Percentiles rank a stretch among this genome's conserved stretches.
Evolutionary conservation across 2,797 vertebrate genomes (phyloP).

Genomic region (Takifugu ocellatus): DNA sequence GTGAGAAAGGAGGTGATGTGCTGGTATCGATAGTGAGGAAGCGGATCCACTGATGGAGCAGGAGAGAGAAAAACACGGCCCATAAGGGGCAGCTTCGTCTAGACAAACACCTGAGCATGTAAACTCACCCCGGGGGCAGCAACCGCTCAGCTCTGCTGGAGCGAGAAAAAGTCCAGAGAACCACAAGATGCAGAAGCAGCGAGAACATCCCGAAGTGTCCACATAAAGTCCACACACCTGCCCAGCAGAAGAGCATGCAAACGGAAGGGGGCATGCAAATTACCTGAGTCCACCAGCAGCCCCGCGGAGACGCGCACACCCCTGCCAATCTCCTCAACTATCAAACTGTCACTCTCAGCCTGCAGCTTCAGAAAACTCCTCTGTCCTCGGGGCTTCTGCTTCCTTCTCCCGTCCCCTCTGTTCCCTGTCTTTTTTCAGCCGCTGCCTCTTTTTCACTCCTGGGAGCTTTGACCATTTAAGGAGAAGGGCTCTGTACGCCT

Average conservation of each 20-base stretch:
- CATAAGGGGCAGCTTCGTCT: background rate
- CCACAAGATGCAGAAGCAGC: constrained; percentile 5
- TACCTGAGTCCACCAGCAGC: constrained; percentile 83
- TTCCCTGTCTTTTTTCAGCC: constrained; percentile 82
- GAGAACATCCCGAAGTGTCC: constrained; percentile 9
- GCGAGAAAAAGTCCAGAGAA: constrained; percentile 8
- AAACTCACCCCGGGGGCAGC: constrained; percentile 25
- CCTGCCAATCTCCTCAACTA: constrained; percentile 68
- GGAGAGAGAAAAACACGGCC: background rate
- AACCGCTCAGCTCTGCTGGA: constrained; percentile 20
- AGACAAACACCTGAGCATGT: constrained; percentile 8
- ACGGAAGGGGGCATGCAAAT: constrained; percentile 51
- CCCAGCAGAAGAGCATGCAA: constrained; percentile 36
- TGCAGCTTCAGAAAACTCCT: constrained; percentile 82
- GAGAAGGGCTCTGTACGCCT: constrained; percentile 94
- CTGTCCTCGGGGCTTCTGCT: constrained; percentile 79
- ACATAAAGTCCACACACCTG: constrained; percentile 60
- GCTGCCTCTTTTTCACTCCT: constrained; percentile 94
- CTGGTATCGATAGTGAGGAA: background rate
- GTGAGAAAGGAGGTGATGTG: background rate
- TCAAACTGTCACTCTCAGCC: constrained; percentile 60
- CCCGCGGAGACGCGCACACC: constrained; percentile 49
- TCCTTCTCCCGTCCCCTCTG: constrained; percentile 82
- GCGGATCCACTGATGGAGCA: constrained; percentile 7
- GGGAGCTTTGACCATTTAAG: constrained; percentile 99